Percentiles rank a stretch among this genome's conserved stretches.
Conservation (phyloP, 2,888 invertebrate genomes). For the Leptopilina drosophilae region DNA sequence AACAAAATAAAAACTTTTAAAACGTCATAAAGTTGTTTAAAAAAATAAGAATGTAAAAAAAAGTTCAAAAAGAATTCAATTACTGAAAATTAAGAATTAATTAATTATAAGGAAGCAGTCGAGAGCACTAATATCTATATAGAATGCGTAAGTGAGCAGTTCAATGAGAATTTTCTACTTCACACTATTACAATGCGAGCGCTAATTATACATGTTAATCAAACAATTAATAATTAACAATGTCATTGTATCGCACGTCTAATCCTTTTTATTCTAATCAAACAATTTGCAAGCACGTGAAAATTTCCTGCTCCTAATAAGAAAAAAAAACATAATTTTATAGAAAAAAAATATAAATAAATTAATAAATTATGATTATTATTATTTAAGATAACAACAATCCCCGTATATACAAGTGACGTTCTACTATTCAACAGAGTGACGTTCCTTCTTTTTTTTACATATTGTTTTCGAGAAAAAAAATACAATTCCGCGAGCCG, state of each 20-base stretch:
- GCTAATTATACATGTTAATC: conserved; percentile 22
- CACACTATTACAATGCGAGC: neutral
- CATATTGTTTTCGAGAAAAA: neutral
- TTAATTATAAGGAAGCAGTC: too few relatives aligned
- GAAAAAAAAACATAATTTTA: neutral
- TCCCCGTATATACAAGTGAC: neutral
- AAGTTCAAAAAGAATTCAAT: neutral
- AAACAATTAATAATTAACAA: neutral
- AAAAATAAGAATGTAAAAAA: neutral
- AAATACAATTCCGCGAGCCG: too few relatives aligned
- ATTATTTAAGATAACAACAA: neutral
- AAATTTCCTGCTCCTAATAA: neutral
- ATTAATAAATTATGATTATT: too few relatives aligned
- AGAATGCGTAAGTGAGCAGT: neutral
- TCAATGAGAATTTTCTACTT: neutral
- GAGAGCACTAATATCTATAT: too few relatives aligned
- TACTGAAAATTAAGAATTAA: neutral
- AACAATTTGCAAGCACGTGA: neutral
- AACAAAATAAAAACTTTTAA: neutral
- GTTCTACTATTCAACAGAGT: neutral
- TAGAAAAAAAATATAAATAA: neutral
- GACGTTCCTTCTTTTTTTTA: conserved; percentile 2
- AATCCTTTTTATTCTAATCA: neutral
- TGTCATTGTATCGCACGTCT: neutral
- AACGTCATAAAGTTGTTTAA: neutral